phyloP scores from a whole-genome alignment of 1,140 invertebrate species.

The Mamestra configurata region DNA sequence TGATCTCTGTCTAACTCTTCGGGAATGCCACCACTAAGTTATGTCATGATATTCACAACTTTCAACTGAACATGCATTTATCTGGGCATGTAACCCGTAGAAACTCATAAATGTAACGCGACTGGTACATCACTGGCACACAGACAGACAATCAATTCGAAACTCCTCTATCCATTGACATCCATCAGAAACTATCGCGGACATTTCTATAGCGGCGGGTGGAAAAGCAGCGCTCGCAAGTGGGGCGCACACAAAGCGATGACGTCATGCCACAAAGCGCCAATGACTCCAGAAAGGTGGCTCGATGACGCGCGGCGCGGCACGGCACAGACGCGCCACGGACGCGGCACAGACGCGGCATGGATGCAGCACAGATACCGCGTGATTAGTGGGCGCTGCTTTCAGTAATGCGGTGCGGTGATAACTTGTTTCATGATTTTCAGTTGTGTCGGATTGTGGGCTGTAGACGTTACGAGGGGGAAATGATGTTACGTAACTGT shows the following conservation, averaged over 20 bases:
- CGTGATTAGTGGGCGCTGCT: constrained; percentile 42
- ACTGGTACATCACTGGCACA: not conserved
- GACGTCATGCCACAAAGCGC: constrained; percentile 43
- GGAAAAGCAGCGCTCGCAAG: constrained; percentile 49
- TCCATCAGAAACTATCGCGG: constrained; percentile 50
- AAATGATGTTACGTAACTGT: not conserved
- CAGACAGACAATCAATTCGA: constrained; percentile 37
- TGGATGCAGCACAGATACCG: constrained; percentile 5
- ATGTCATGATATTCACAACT: too few species aligned
- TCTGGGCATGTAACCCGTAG: not conserved
- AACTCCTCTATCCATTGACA: constrained; percentile 41
- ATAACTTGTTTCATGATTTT: constrained; percentile 25
- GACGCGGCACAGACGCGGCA: too few species aligned
- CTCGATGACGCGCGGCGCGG: constrained; percentile 36
- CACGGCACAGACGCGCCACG: constrained; percentile 1
- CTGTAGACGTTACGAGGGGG: not conserved
- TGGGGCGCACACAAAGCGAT: constrained; percentile 57
- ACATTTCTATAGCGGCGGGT: constrained; percentile 51
- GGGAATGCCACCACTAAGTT: too few species aligned
- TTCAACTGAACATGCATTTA: too few species aligned
- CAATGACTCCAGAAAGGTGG: constrained; percentile 42
- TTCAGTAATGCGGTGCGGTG: constrained; percentile 36
- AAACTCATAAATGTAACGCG: not conserved
- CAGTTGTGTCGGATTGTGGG: not conserved
- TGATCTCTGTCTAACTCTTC: too few species aligned